A percentile compares a stretch with the other conserved stretches of the same genome.
These are phyloP conservation scores for Callaeas wilsoni DNA, from an alignment of 2,113 vertebrate species.

Conservation along the genomic window DNA sequence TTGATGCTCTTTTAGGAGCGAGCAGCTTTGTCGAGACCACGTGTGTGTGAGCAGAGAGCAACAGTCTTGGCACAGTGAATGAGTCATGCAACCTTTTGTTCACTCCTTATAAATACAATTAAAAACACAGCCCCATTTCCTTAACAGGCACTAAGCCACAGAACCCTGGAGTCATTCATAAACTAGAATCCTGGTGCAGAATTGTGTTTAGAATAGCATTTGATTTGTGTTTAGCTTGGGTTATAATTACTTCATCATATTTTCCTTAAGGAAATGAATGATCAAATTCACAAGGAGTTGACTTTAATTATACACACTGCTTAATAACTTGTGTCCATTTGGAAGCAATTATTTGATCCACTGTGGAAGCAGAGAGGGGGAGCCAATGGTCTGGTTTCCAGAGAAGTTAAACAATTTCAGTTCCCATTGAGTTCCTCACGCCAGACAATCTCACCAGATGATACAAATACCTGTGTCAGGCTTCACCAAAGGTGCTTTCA, in stretches of 20 bases:
- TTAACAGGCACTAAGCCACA: neutral
- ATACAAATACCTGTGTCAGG: neutral
- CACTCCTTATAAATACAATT: constrained; percentile 26
- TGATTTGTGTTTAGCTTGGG: constrained; percentile 40
- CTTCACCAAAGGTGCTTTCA: neutral
- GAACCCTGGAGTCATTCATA: constrained; percentile 39
- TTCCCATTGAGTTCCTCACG: neutral
- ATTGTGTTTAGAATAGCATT: neutral
- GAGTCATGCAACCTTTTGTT: constrained; percentile 42
- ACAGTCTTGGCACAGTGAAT: neutral
- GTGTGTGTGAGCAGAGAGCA: neutral
- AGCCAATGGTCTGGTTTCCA: neutral
- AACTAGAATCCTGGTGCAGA: neutral
- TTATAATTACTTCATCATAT: constrained; percentile 51
- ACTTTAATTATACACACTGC: constrained; percentile 36
- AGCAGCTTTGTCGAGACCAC: neutral
- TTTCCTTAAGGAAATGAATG: constrained; percentile 52
- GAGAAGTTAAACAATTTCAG: neutral
- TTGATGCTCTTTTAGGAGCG: fast-evolving
- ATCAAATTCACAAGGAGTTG: constrained; percentile 34
- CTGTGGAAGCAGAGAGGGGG: neutral
- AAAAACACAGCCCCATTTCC: constrained; percentile 12
- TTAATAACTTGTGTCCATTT: constrained; percentile 47
- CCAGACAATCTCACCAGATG: neutral
- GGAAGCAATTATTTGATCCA: constrained; percentile 29